Conservation (phyloP, 2,113 vertebrate genomes). For the Phoxinus phoxinus region DNA sequence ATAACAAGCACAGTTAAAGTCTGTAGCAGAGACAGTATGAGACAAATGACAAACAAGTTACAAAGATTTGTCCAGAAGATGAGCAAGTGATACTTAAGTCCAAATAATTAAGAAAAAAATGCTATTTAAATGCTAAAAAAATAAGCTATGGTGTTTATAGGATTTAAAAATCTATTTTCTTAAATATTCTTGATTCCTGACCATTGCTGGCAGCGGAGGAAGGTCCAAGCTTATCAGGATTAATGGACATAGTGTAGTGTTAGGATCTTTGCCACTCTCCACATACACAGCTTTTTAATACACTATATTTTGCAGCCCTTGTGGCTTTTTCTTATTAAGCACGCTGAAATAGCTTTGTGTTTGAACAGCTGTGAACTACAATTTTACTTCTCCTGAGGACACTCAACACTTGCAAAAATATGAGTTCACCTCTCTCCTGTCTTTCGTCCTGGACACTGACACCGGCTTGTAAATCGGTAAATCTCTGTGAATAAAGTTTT, state of each 20-base stretch:
- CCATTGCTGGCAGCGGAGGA: not conserved
- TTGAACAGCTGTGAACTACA: conserved; percentile 71
- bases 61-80: not conserved
- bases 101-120: not conserved
- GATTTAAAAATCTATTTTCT: not conserved
- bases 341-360: conserved; percentile 60
- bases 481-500: conserved; percentile 59
- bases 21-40: no score
- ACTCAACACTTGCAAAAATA: conserved; percentile 63
- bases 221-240: conserved; percentile 26
- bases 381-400: conserved; percentile 61
- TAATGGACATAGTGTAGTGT: conserved; percentile 33
- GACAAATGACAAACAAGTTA: not conserved
- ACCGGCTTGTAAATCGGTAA: conserved; percentile 62
- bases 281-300: conserved; percentile 48
- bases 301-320: conserved; percentile 53
- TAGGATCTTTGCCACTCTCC: conserved; percentile 46
- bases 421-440: conserved; percentile 54
- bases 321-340: conserved; percentile 58
- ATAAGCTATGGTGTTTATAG: no score
- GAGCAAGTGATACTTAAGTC: not conserved
- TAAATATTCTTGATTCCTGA: not conserved
- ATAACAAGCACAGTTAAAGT: not conserved
- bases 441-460: conserved; percentile 49
- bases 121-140: no score